Evolutionary conservation across 2,888 invertebrate species (phyloP), one percentile per base, ranked within the genome.

Genomic region (Plagodis pulveraria): DNA sequence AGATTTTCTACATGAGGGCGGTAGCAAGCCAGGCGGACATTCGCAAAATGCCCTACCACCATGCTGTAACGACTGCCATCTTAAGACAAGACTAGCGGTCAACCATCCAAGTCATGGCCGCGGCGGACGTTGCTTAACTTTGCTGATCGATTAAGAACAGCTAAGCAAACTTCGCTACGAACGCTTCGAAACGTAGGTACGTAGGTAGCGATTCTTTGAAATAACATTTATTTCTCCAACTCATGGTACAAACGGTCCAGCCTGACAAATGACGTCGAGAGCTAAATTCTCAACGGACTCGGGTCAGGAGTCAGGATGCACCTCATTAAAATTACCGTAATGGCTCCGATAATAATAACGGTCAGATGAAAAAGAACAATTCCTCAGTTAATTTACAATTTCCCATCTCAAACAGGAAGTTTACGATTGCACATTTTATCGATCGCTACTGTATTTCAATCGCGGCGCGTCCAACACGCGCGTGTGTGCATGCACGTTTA

Each of bases 341-440:
- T 72, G 71, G 75, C 73, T 68, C 70, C 74, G 72, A 73, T 80
- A 83, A 81, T 81, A 82, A 83, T 83, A 83, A 79, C 83, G 81
- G 83, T 84, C 82, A 88, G 86, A 89, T 88, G 87, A 88, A 89
- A 86, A 89, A 88, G 87, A 88, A 85, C 86, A 83, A 87, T 88
- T 83, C 80, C 77, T 79, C 69, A 78, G 84, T 85, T 85, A 88
- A 89, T 90, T 88, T 87, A 89, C 87, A 87, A 80, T 88, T 87
- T 88, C 84, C 78, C 84, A 86, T 87, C 81, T 78, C 77, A 73
- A 78, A 76, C 86, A 86, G 89, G 91, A 89, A 89, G 90, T 91
- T 91, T 90, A 90, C 88, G 80, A 85, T 84, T 84, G 85, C 84
- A 83, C 83, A 89, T 89, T 89, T 87, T 87, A 88, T 90, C 88